Conservation (phyloP, 35 echinoderm and acorn worm genomes). For the Hemicentrotus pulcherrimus region DNA sequence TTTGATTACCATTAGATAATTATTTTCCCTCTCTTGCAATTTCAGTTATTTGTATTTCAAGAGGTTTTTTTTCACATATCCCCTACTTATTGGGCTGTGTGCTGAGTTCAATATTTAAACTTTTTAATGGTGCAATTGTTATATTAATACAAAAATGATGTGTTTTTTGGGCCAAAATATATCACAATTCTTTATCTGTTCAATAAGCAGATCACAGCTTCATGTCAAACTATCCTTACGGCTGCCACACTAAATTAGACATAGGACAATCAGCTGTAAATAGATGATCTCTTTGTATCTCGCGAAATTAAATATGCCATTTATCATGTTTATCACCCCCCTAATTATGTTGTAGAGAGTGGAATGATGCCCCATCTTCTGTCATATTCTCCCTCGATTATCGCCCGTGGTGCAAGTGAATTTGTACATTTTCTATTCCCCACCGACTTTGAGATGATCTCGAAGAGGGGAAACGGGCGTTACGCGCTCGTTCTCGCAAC, state of each 20-base stretch:
- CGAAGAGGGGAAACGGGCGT: not conserved
- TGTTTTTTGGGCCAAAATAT: not conserved
- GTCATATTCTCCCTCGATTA: constrained; percentile 3
- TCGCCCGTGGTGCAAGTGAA: not conserved
- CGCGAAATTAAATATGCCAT: not conserved
- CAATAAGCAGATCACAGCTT: not conserved
- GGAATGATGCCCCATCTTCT: not conserved
- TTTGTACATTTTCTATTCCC: not conserved
- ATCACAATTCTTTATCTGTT: not conserved
- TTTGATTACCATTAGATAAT: no score
- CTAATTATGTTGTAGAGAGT: constrained; percentile 4
- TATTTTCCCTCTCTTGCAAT: no score
- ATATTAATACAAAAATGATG: no score
- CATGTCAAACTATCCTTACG: not conserved
- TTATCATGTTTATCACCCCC: not conserved
- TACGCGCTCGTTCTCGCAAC: not conserved
- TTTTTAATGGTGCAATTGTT: no score
- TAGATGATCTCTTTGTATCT: not conserved
- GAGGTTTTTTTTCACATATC: no score
- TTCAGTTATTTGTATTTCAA: no score
- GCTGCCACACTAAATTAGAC: constrained; percentile 1
- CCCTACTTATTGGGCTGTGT: no score
- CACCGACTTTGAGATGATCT: not conserved
- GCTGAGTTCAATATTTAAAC: no score
- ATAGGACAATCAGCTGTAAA: not conserved